A percentile compares a stretch with the other conserved stretches of the same genome.
phyloP scores from a whole-genome alignment of 1,140 invertebrate species.

The Cotesia chilonis region DNA sequence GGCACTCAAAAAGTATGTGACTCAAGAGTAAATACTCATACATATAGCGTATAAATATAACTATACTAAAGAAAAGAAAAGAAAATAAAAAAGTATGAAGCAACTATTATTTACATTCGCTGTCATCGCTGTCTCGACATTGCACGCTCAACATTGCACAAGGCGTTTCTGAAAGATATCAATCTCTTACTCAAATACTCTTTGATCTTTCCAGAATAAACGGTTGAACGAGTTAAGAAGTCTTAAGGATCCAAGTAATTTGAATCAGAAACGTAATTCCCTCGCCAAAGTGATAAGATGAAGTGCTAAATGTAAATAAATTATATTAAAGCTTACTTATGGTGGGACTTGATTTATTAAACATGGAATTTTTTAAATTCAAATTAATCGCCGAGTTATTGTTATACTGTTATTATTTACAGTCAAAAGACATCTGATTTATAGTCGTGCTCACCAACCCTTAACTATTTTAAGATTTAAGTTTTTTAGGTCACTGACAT shows the following conservation, averaged over 20 bases:
- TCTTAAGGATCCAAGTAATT: constrained; percentile 17
- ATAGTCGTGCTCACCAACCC: too few species aligned
- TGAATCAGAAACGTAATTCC: constrained; percentile 17
- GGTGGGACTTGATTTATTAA: too few species aligned
- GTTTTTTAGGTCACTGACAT: too few species aligned
- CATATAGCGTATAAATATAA: constrained; percentile 16
- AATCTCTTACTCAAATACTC: constrained; percentile 20
- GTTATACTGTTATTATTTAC: too few species aligned
- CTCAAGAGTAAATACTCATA: not conserved
- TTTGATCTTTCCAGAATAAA: constrained; percentile 29
- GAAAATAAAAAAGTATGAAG: constrained; percentile 14
- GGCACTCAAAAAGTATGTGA: constrained; percentile 1
- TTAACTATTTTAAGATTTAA: too few species aligned
- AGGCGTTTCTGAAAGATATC: constrained; percentile 26
- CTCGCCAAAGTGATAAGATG: not conserved
- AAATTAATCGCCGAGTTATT: too few species aligned
- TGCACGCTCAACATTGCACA: constrained; percentile 16
- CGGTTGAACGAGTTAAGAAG: constrained; percentile 23
- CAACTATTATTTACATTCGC: constrained; percentile 20
- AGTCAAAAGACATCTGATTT: too few species aligned
- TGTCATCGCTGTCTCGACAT: constrained; percentile 7
- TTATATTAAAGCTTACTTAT: not conserved
- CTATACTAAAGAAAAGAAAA: constrained; percentile 3
- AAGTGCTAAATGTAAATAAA: constrained; percentile 9
- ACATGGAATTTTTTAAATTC: too few species aligned